Base-by-base conservation (phyloP, 2,113 vertebrate species). In the Pseudorhombus dupliciocellatus region DNA sequence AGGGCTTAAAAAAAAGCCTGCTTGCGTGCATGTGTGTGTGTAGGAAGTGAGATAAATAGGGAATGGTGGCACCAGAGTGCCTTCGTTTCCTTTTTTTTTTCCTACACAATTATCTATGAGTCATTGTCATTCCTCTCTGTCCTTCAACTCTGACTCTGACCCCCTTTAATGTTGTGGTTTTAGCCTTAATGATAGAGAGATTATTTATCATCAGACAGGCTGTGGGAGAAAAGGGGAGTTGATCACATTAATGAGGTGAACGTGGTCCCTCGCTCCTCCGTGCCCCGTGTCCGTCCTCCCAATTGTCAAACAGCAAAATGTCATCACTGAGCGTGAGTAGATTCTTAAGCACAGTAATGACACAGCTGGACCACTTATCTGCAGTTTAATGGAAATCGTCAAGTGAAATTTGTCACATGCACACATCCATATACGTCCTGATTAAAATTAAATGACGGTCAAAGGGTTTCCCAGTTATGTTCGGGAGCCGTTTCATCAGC, bases 31-130 rank as follows among this genome's bases (percentile, higher is more conserved):
- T 24, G 21, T 61, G 60, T 20, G 52, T 73, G 70, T 68, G 56
- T 67, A 1, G 67, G 75, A 75, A 77, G 75, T 77, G 70, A 79
- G 69, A 84, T 78, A 84, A 86, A 85, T 67, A 63, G 77, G 52
- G 64, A 70, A 69, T 66, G 59, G 75, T 81, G 77, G 59, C 46
- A 75, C 57, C 55, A 84, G 37, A 58, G 53, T 59, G 31, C 55
- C 56, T 79, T 58, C 0, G 6, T 37, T 69, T 51, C 75, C 28
- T 63, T 46, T 44, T 25, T 62, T 67, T 52, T 65, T 65, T 25
- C 28, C 31, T 63, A 54, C 54, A 30, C 15, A 66, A 74, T 81
- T 83, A 74, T 74, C 66, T 30, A 50, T 82, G 78, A 80, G 22
- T 85, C 70, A 78, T 73, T 64, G 60, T 77, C 12, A 7, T 62